Percentiles rank a stretch among this genome's conserved stretches.
Conservation (phyloP, 2,113 vertebrate species). For the Notothenia rossii region DNA sequence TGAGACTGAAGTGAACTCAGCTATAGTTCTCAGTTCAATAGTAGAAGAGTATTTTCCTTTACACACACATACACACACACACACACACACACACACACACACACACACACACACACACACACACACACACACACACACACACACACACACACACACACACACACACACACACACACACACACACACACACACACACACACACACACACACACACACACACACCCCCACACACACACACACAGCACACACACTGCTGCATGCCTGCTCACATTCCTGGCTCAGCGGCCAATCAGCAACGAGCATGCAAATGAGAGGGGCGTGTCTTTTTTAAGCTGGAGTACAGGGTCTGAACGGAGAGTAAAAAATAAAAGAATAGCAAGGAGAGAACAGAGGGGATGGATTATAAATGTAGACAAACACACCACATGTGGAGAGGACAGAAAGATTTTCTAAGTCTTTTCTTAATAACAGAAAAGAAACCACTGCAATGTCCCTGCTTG, state of each 20-base stretch:
- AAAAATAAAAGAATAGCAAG: conserved; percentile 46
- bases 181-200: conserved; percentile 15
- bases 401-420: background rate
- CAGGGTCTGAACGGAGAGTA: conserved; percentile 84
- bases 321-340: conserved; percentile 79
- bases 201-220: conserved; percentile 22
- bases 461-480: background rate
- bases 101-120: no score
- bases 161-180: no score
- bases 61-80: no score
- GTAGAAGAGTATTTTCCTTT: conserved; percentile 55
- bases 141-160: no score
- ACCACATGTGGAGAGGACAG: background rate
- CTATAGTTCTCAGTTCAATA: conserved; percentile 49
- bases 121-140: no score
- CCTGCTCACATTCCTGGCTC: conserved; percentile 73
- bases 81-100: no score
- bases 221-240: conserved; percentile 6
- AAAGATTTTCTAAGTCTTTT: no score
- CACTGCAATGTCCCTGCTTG: background rate
- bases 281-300: conserved; percentile 71
- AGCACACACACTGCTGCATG: conserved; percentile 45
- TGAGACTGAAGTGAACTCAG: conserved; percentile 30
- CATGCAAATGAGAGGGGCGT: conserved; percentile 77
- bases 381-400: background rate